phyloP scores from a whole-genome alignment of 1,140 invertebrate species.

The Drosophila ficusphila region DNA sequence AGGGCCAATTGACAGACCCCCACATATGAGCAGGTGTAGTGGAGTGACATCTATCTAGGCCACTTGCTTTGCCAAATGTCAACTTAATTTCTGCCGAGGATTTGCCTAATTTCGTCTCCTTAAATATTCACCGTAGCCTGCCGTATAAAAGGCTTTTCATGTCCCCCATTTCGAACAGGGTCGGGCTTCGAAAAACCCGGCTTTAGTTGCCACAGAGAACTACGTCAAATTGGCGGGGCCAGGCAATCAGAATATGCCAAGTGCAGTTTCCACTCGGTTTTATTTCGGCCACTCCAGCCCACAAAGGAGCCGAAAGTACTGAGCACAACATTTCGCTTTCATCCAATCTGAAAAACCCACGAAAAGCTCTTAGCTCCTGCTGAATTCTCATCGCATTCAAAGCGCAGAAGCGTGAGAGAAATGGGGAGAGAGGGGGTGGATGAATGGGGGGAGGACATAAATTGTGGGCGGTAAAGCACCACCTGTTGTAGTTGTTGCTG shows the following conservation, averaged over 20 bases:
- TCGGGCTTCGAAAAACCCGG: not conserved
- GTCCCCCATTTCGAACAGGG: conserved; percentile 12
- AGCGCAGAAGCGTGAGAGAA: conserved; percentile 57
- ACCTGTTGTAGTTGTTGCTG: conserved; percentile 53
- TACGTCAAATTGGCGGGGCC: conserved; percentile 46
- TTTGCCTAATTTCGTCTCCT: conserved; percentile 24
- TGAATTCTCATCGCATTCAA: conserved; percentile 51
- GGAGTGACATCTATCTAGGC: not conserved
- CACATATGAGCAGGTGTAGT: conserved; percentile 8
- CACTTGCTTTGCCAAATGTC: conserved; percentile 9
- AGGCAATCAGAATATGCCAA: conserved; percentile 72
- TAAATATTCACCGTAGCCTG: conserved; percentile 10
- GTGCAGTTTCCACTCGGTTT: conserved; percentile 34
- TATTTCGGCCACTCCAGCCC: conserved; percentile 63
- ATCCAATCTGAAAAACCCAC: conserved; percentile 29
- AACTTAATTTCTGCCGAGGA: conserved; percentile 29
- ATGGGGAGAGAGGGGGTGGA: not conserved
- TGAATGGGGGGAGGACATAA: conserved; percentile 3
- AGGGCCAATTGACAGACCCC: conserved; percentile 38
- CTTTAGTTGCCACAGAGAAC: conserved; percentile 23
- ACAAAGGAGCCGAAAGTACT: conserved; percentile 74
- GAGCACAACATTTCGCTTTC: conserved; percentile 39
- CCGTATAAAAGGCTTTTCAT: conserved; percentile 40
- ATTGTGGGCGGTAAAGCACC: not conserved
- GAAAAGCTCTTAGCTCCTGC: conserved; percentile 42